phyloP scores from a whole-genome alignment of 2,797 vertebrate genomes.

The Takifugu rubripes region DNA sequence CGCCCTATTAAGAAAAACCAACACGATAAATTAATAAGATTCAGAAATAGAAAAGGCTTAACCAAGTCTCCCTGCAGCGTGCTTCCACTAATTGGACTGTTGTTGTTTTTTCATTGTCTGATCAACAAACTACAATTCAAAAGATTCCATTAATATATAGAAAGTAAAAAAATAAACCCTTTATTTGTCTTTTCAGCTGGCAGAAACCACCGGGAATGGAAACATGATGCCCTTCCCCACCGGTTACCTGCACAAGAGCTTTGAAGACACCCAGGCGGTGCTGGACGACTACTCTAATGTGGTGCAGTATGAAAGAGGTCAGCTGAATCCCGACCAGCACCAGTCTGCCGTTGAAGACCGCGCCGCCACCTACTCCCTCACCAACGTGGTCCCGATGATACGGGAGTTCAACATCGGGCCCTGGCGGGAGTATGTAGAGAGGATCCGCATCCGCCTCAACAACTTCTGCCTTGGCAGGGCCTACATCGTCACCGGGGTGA shows the following conservation, averaged over 20 bases:
- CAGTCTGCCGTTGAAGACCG: slow-evolving; percentile 67
- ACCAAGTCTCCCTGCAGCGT: background rate
- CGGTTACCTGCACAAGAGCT: slow-evolving; percentile 74
- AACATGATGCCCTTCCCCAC: slow-evolving; percentile 74
- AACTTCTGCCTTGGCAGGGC: slow-evolving; percentile 70
- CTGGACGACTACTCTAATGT: slow-evolving; percentile 71
- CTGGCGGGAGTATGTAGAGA: slow-evolving; percentile 64
- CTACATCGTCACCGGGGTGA: slow-evolving; percentile 69
- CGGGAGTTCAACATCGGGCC: slow-evolving; percentile 70
- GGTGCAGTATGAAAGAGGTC: slow-evolving; percentile 67
- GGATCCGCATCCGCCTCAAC: slow-evolving; percentile 66
- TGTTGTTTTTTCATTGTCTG: too few relatives aligned
- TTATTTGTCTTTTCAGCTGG: slow-evolving; percentile 52
- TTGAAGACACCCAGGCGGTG: slow-evolving; percentile 72
- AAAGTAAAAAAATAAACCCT: background rate
- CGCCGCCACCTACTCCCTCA: slow-evolving; percentile 69
- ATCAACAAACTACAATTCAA: too few relatives aligned
- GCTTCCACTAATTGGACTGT: too few relatives aligned
- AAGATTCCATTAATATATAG: too few relatives aligned
- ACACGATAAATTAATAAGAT: background rate
- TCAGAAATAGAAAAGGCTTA: background rate
- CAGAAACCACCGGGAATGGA: slow-evolving; percentile 69
- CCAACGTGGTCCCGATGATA: slow-evolving; percentile 71
- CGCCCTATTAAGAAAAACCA: background rate
- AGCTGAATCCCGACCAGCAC: slow-evolving; percentile 73